Conservation (phyloP, 2,113 vertebrate species). For the Phrynosoma platyrhinos region DNA sequence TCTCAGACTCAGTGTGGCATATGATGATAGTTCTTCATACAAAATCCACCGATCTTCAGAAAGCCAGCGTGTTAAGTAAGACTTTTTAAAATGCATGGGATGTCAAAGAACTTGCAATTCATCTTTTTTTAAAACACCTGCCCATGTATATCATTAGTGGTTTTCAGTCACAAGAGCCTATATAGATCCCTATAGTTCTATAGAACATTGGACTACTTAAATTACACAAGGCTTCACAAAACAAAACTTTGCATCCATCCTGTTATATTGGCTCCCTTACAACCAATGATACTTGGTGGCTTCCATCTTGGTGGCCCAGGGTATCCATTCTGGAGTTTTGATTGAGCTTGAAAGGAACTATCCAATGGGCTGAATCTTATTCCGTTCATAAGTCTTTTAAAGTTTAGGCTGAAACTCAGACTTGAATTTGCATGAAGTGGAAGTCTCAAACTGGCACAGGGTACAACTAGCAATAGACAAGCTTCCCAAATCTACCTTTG, state of each 20-base stretch:
- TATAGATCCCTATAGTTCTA: slow-evolving; percentile 30
- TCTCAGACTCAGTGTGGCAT: slow-evolving; percentile 16
- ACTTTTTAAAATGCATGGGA: background rate
- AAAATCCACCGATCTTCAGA: background rate
- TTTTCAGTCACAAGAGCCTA: slow-evolving; percentile 41
- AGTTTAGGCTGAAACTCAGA: background rate
- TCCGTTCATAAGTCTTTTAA: background rate
- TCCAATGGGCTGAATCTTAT: no score
- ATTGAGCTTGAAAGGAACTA: no score
- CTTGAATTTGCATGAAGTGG: background rate
- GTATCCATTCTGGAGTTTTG: no score
- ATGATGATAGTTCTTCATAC: slow-evolving; percentile 13
- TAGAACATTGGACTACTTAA: slow-evolving; percentile 26
- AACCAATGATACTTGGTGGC: no score
- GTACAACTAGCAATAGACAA: background rate
- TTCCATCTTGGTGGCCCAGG: no score
- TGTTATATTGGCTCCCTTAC: background rate
- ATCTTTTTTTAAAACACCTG: slow-evolving; percentile 4
- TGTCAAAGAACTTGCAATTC: slow-evolving; percentile 35
- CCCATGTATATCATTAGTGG: slow-evolving; percentile 25
- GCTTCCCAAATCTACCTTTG: background rate
- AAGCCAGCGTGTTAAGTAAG: slow-evolving; percentile 46
- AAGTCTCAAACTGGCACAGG: no score
- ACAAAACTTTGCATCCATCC: background rate
- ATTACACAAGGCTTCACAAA: background rate